phyloP scores from a whole-genome alignment of 2,797 vertebrate genomes.

The Siniperca scherzeri region DNA sequence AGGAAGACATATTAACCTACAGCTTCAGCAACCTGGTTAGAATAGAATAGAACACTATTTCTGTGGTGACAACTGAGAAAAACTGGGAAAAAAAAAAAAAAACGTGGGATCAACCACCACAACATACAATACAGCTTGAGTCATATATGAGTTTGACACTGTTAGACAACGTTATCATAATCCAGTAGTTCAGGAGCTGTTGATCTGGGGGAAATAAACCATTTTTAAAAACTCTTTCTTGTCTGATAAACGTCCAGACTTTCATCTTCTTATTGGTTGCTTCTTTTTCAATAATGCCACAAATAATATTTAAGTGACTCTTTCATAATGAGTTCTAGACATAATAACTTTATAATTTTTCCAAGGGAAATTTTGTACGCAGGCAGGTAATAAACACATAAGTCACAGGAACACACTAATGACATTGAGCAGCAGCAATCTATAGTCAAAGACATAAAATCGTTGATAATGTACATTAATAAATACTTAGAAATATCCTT shows the following conservation, averaged over 20 bases:
- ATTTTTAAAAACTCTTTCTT: too few species aligned
- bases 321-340: neutral
- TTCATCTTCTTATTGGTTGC: neutral
- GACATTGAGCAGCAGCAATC: neutral
- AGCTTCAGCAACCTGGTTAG: neutral
- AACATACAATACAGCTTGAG: neutral
- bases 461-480: too few species aligned
- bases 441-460: neutral
- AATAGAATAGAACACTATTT: neutral
- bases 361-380: neutral
- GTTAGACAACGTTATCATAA: neutral
- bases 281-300: neutral
- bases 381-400: neutral
- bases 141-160: neutral
- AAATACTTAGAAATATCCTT: too few species aligned
- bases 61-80: neutral
- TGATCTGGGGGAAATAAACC: too few species aligned
- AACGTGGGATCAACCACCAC: neutral
- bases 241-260: neutral
- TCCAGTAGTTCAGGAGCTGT: neutral
- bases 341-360: neutral
- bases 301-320: neutral
- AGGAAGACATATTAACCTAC: conserved; percentile 55
- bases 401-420: neutral
- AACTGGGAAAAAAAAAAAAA: neutral